phyloP scores from a whole-genome alignment of 2,797 vertebrate genomes.

The Heterohyrax brucei region DNA sequence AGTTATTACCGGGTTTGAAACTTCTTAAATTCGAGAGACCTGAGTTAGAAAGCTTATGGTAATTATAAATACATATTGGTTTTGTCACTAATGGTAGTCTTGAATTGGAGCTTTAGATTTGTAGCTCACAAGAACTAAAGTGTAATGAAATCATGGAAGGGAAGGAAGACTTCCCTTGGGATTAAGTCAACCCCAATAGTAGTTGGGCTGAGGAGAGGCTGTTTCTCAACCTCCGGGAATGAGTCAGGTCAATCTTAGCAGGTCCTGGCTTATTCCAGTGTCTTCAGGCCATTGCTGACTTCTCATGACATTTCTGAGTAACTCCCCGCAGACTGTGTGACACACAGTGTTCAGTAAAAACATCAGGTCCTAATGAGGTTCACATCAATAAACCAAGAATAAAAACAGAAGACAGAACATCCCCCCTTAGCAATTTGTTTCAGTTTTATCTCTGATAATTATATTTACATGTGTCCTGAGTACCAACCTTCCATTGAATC shows the following conservation, averaged over 20 bases:
- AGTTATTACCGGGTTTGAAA: neutral
- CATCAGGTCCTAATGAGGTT: slow-evolving; percentile 62
- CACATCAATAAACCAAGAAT: slow-evolving; percentile 74
- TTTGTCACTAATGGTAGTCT: neutral
- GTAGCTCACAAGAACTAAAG: neutral
- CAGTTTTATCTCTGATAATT: slow-evolving; percentile 56
- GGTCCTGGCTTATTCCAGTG: neutral
- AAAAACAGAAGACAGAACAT: slow-evolving; percentile 70
- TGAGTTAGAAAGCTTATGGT: slow-evolving; percentile 5
- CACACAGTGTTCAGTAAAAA: slow-evolving; percentile 8
- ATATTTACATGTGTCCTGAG: neutral
- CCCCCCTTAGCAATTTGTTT: slow-evolving; percentile 10
- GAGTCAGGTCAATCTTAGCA: neutral
- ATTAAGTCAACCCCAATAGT: neutral
- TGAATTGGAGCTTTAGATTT: neutral
- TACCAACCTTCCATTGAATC: slow-evolving; percentile 20
- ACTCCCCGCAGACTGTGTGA: slow-evolving; percentile 3
- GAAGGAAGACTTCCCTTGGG: neutral
- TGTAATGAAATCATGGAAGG: neutral
- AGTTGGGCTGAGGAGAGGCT: neutral
- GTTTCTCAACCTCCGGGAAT: neutral
- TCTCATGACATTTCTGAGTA: neutral
- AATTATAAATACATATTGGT: neutral
- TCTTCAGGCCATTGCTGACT: slow-evolving; percentile 32
- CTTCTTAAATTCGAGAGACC: neutral